phyloP scores from a whole-genome alignment of 2,888 invertebrate genomes.

The Caenorhabditis plicata region DNA sequence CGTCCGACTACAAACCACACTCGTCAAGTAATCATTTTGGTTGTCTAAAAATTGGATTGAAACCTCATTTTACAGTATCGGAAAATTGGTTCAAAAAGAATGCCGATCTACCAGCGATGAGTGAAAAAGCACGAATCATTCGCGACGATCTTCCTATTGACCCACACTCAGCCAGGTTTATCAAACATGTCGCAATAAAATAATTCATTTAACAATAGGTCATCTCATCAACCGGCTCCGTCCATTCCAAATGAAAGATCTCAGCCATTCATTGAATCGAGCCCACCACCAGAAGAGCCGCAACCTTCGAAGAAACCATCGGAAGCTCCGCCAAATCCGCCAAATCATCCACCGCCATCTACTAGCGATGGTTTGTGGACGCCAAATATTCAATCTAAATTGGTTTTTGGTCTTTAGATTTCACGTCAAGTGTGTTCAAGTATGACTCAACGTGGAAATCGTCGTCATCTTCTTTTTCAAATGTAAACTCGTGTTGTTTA shows the following conservation, averaged over 20 bases:
- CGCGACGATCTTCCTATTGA: slow-evolving; percentile 26
- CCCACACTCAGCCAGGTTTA: slow-evolving; percentile 28
- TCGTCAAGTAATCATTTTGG: too few relatives aligned
- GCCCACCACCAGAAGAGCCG: slow-evolving; percentile 39
- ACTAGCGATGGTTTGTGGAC: too few relatives aligned
- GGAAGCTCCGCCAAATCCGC: slow-evolving; percentile 8
- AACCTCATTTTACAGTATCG: neutral
- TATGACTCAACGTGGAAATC: too few relatives aligned
- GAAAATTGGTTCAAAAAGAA: slow-evolving; percentile 26
- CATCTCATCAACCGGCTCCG: slow-evolving; percentile 26
- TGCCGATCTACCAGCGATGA: slow-evolving; percentile 19
- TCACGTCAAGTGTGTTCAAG: too few relatives aligned
- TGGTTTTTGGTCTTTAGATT: too few relatives aligned
- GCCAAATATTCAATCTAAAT: too few relatives aligned
- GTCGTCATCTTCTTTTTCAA: too few relatives aligned
- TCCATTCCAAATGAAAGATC: slow-evolving; percentile 10
- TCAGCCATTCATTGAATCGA: slow-evolving; percentile 13
- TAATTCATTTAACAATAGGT: slow-evolving; percentile 6
- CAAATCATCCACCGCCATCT: slow-evolving; percentile 17
- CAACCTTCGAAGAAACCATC: slow-evolving; percentile 30
- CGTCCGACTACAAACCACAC: neutral
- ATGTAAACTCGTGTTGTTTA: too few relatives aligned
- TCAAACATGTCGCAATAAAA: neutral
- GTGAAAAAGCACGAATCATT: slow-evolving; percentile 21
- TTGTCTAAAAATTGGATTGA: too few relatives aligned